Conservation (phyloP, 2,113 vertebrate genomes). For the Megaceryle torquata region DNA sequence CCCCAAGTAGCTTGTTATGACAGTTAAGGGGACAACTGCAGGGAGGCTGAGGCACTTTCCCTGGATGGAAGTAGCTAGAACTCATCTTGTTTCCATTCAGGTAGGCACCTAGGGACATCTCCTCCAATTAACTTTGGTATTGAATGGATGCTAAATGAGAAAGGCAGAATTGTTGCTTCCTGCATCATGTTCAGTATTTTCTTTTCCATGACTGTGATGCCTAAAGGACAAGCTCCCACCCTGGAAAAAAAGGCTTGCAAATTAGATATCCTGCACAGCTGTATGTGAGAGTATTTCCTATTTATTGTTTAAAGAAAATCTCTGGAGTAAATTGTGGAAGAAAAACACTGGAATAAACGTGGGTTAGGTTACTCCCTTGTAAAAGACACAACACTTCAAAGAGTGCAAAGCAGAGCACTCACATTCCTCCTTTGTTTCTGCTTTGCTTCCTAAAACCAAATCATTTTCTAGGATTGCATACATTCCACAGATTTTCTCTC, state of each 20-base stretch:
- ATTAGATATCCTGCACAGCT: slow-evolving; percentile 74
- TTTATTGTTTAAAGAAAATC: slow-evolving; percentile 65
- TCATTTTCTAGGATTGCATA: not conserved
- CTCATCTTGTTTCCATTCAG: not conserved
- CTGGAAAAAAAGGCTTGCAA: slow-evolving; percentile 70
- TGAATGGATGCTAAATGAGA: not conserved
- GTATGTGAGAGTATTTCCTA: slow-evolving; percentile 66
- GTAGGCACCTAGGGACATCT: not conserved
- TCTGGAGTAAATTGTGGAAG: slow-evolving; percentile 65
- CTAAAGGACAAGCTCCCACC: not conserved
- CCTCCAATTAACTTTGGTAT: not conserved
- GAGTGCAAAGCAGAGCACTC: not conserved
- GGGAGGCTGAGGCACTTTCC: not conserved
- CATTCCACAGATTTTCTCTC: not conserved
- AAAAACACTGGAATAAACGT: slow-evolving; percentile 28
- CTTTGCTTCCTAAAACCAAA: slow-evolving; percentile 19
- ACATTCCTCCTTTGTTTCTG: not conserved
- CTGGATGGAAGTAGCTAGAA: not conserved
- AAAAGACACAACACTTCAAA: not conserved
- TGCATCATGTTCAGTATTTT: slow-evolving; percentile 37
- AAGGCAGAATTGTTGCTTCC: slow-evolving; percentile 62
- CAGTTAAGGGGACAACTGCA: not conserved
- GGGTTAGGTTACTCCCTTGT: not conserved
- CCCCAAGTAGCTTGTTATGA: not conserved
- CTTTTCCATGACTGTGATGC: slow-evolving; percentile 53